phyloP scores from a whole-genome alignment of 2,797 vertebrate species.

The Eutrigla gurnardus region DNA sequence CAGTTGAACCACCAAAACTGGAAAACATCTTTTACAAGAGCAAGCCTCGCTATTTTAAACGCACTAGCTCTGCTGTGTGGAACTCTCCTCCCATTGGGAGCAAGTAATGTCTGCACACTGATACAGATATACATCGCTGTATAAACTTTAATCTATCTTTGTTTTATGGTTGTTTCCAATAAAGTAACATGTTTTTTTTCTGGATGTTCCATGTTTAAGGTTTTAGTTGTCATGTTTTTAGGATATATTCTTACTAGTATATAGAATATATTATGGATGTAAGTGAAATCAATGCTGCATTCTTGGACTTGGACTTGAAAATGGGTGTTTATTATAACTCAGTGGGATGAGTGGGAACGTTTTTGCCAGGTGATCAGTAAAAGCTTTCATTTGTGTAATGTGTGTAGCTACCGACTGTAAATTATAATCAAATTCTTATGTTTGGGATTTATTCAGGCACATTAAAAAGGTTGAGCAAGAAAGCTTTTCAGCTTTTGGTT shows the following conservation, averaged over 20 bases:
- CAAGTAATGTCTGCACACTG: conserved; percentile 59
- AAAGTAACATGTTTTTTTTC: conserved; percentile 51
- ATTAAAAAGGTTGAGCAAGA: conserved; percentile 38
- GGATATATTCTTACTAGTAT: conserved; percentile 21
- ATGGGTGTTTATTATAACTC: conserved; percentile 12
- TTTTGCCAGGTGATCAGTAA: conserved; percentile 17
- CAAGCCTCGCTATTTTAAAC: conserved; percentile 95
- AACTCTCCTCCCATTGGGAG: conserved; percentile 85
- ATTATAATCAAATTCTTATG: conserved; percentile 2
- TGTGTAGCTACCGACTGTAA: conserved; percentile 19
- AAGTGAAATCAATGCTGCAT: conserved; percentile 11
- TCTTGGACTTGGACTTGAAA: conserved; percentile 35
- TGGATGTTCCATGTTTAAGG: conserved; percentile 2
- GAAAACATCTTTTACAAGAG: conserved; percentile 93
- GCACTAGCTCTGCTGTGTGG: conserved; percentile 97
- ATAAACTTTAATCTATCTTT: conserved; percentile 49
- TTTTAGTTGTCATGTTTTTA: conserved; percentile 31
- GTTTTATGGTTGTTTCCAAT: conserved; percentile 59
- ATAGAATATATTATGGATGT: conserved; percentile 43
- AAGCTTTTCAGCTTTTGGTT: conserved; percentile 8
- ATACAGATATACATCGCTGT: conserved; percentile 48
- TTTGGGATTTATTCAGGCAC: conserved; percentile 12
- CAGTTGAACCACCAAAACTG: conserved; percentile 85
- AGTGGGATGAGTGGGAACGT: conserved; percentile 7
- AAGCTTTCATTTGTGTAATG: conserved; percentile 18